A percentile compares a stretch with the other conserved stretches of the same genome.
Conservation (phyloP, 2,797 vertebrate genomes). For the Pitangus sulphuratus region DNA sequence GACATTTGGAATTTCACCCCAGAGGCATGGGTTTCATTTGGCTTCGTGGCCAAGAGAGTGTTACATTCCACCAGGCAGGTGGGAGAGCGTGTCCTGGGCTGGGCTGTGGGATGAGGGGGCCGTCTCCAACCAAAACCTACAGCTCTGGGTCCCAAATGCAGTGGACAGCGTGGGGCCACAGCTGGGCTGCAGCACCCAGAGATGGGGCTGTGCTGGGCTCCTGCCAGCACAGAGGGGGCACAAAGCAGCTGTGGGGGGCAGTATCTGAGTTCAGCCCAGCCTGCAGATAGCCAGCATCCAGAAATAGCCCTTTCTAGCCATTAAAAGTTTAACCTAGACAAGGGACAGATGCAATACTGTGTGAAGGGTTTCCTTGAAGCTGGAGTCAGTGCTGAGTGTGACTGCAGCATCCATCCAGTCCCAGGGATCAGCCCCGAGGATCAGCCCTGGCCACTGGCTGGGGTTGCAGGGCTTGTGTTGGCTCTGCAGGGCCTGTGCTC, state of each 20-base stretch:
- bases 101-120: background rate
- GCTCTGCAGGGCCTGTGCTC: background rate
- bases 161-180: accelerated
- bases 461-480: background rate
- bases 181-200: background rate
- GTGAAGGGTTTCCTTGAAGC: background rate
- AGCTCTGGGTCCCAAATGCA: background rate
- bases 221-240: background rate
- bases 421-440: background rate
- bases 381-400: background rate
- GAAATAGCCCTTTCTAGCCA: background rate
- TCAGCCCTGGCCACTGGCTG: accelerated
- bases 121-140: accelerated
- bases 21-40: background rate
- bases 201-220: accelerated
- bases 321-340: background rate
- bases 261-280: background rate
- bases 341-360: background rate
- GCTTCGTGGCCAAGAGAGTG: accelerated
- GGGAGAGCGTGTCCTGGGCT: accelerated
- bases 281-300: background rate
- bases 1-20: background rate
- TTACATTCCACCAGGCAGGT: background rate
- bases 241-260: background rate
- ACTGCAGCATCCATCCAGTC: background rate